Conservation (phyloP, 2,797 vertebrate species). For the Anguilla pacifica region DNA sequence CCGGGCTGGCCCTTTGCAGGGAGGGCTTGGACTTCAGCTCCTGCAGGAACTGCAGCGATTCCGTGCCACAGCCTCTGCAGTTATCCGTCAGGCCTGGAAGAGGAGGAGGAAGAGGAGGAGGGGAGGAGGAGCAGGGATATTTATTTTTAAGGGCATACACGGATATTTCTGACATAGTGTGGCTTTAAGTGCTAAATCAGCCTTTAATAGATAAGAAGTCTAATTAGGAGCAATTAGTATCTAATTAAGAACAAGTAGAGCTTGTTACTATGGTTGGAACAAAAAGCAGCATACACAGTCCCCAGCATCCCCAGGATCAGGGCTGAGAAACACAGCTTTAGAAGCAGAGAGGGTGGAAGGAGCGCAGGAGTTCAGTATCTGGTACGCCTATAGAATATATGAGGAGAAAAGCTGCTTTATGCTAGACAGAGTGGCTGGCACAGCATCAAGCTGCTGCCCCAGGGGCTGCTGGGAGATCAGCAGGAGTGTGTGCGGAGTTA, state of each 20-base stretch:
- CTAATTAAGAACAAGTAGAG: too few relatives aligned
- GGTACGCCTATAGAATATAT: background rate
- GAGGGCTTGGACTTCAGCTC: constrained; percentile 79
- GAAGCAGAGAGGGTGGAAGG: too few relatives aligned
- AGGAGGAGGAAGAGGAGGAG: background rate
- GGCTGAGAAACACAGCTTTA: too few relatives aligned
- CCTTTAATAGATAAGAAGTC: too few relatives aligned
- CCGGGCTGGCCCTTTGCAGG: constrained; percentile 73
- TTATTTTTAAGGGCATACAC: background rate
- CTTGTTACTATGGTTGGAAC: too few relatives aligned
- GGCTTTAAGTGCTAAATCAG: too few relatives aligned
- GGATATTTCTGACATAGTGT: background rate
- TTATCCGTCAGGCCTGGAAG: constrained; percentile 79
- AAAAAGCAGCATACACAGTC: too few relatives aligned
- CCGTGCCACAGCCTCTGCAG: constrained; percentile 82
- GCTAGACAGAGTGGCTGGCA: background rate
- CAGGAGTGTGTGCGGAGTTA: background rate
- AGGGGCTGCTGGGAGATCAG: background rate
- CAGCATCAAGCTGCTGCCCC: background rate
- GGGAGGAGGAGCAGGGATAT: too few relatives aligned
- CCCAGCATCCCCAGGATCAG: too few relatives aligned
- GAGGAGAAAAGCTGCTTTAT: background rate
- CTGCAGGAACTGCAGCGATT: constrained; percentile 76
- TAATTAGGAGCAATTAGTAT: too few relatives aligned
- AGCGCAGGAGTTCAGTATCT: background rate